A percentile compares a stretch with the other conserved stretches of the same genome.
Evolutionary conservation across 2,113 vertebrate genomes (phyloP).

Genomic region (Elanus axillaris): DNA sequence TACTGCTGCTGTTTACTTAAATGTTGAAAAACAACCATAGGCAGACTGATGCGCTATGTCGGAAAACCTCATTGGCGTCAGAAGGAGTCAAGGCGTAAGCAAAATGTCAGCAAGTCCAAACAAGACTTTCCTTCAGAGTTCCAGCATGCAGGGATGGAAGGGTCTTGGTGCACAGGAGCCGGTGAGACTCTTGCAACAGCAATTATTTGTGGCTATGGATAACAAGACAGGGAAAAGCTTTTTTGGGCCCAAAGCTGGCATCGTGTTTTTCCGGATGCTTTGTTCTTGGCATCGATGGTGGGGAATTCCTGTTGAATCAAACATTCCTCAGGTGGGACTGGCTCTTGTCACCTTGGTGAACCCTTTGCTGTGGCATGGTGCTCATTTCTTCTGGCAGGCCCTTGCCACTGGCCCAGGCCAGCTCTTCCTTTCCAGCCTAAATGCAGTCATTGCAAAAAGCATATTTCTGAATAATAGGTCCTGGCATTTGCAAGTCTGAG

Average conservation of each 20-base stretch:
- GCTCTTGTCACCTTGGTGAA: not conserved
- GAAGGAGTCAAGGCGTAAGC: not conserved
- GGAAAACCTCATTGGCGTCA: not conserved
- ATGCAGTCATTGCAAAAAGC: not conserved
- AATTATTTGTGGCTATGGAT: accelerated
- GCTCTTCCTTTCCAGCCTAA: not conserved
- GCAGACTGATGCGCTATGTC: not conserved
- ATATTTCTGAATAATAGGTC: not conserved
- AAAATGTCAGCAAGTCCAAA: not conserved
- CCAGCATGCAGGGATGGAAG: not conserved
- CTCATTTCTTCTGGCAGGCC: not conserved
- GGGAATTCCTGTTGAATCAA: not conserved
- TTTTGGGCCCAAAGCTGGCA: not conserved
- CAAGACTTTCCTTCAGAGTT: not conserved
- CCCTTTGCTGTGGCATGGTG: not conserved
- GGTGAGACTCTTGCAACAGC: accelerated
- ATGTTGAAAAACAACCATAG: not conserved
- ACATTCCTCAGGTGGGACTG: not conserved
- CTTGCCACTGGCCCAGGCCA: accelerated
- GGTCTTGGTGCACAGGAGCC: not conserved
- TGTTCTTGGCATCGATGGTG: accelerated
- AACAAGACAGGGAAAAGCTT: not conserved
- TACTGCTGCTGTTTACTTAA: not conserved
- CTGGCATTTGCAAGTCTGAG: not conserved
- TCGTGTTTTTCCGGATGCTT: not conserved